phyloP scores from a whole-genome alignment of 2,113 vertebrate species.

The Corythornis madagascariensis region DNA sequence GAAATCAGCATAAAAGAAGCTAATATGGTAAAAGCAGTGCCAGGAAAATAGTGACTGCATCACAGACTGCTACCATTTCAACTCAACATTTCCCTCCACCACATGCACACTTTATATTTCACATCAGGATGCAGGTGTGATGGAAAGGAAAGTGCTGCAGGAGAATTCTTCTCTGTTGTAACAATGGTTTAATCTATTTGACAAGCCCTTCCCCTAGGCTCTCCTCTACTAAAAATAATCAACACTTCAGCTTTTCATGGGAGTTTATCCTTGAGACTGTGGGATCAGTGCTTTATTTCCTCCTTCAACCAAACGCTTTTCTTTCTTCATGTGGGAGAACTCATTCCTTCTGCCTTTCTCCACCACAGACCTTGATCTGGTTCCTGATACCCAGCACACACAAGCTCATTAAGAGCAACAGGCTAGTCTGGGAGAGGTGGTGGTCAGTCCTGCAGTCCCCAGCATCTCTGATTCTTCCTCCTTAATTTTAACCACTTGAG shows the following conservation, averaged over 20 bases:
- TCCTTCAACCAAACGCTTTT: not conserved
- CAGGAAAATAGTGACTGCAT: not conserved
- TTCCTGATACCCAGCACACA: not conserved
- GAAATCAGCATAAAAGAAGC: not conserved
- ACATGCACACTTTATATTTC: not conserved
- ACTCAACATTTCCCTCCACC: not conserved
- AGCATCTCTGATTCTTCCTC: not conserved
- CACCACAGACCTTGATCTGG: not conserved
- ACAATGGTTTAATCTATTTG: constrained; percentile 27
- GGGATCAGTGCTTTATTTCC: not conserved
- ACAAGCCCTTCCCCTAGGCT: constrained; percentile 15
- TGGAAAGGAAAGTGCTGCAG: constrained; percentile 53
- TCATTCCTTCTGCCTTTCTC: not conserved
- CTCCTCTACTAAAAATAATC: constrained; percentile 27
- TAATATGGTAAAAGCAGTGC: not conserved
- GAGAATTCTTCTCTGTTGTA: constrained; percentile 22
- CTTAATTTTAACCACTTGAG: not conserved
- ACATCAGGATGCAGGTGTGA: constrained; percentile 57
- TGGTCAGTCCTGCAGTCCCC: not conserved
- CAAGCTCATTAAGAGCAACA: not conserved
- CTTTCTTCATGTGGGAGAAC: not conserved
- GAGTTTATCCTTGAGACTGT: constrained; percentile 15
- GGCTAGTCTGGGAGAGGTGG: not conserved
- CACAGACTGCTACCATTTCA: not conserved
- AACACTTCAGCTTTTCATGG: not conserved